phyloP scores from a whole-genome alignment of 2,797 vertebrate species.

The Natrix natrix region DNA sequence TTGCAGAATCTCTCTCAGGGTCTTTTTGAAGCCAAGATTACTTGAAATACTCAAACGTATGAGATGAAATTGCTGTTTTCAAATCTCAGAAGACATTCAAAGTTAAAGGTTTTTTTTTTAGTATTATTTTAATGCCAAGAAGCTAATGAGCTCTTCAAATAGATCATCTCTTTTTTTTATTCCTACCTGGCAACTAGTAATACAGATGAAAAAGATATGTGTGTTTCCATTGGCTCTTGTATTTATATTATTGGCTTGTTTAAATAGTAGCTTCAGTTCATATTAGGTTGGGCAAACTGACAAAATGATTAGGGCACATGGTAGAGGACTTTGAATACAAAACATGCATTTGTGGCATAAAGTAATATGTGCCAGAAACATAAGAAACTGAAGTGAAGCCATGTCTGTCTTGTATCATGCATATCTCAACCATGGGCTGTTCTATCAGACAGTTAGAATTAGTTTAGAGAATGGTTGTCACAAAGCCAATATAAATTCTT shows the following conservation, averaged over 20 bases:
- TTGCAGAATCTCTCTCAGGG: constrained; percentile 47
- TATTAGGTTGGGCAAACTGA: constrained; percentile 61
- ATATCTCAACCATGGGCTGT: background rate
- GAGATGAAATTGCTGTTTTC: constrained; percentile 38
- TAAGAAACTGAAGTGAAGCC: constrained; percentile 50
- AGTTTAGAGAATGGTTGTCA: constrained; percentile 19
- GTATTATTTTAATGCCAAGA: constrained; percentile 24
- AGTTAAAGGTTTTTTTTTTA: constrained; percentile 27
- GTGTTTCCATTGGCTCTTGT: constrained; percentile 46
- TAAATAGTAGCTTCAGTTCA: constrained; percentile 62
- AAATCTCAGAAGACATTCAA: constrained; percentile 37
- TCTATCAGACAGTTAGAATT: constrained; percentile 11
- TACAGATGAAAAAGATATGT: constrained; percentile 52
- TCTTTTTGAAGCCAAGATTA: constrained; percentile 52
- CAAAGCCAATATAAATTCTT: background rate
- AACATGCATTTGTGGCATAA: constrained; percentile 60
- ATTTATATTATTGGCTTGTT: constrained; percentile 61
- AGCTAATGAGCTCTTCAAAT: constrained; percentile 57
- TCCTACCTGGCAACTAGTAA: constrained; percentile 61
- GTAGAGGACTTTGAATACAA: constrained; percentile 58
- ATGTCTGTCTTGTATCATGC: constrained; percentile 48
- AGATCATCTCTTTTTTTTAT: constrained; percentile 58
- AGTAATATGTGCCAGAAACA: constrained; percentile 49
- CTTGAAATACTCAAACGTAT: constrained; percentile 39
- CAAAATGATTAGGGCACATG: constrained; percentile 66